A percentile compares a stretch with the other conserved stretches of the same genome.
These are phyloP conservation scores for Cheilosia impressa DNA, from an alignment of 2,888 invertebrate species.

Conservation along the genomic window DNA sequence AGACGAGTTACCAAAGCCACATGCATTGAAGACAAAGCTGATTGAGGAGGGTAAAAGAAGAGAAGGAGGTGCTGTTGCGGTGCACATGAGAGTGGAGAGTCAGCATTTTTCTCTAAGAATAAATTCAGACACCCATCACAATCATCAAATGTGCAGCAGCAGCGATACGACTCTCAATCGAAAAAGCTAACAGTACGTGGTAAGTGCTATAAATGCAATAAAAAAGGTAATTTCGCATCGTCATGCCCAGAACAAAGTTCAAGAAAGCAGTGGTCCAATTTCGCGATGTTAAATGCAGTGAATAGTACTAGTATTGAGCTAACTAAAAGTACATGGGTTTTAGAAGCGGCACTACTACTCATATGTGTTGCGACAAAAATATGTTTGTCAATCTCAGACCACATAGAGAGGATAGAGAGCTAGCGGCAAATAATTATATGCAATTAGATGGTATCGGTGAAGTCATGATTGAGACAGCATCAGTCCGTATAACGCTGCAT, in stretches of 20 bases:
- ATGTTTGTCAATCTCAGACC: too few relatives aligned
- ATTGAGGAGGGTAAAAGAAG: slow-evolving; percentile 53
- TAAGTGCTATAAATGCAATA: slow-evolving; percentile 38
- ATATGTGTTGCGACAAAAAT: too few relatives aligned
- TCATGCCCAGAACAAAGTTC: slow-evolving; percentile 12
- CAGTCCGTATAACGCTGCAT: too few relatives aligned
- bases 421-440: too few relatives aligned
- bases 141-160: neutral
- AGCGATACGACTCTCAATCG: neutral
- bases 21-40: slow-evolving; percentile 39
- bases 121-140: neutral
- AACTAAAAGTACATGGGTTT: too few relatives aligned
- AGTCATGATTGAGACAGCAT: too few relatives aligned
- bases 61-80: slow-evolving; percentile 13
- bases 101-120: too few relatives aligned
- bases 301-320: neutral
- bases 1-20: slow-evolving; percentile 11
- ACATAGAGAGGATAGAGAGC: too few relatives aligned
- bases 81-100: too few relatives aligned
- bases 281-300: slow-evolving; percentile 28
- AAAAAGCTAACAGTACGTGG: neutral
- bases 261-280: slow-evolving; percentile 11
- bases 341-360: too few relatives aligned
- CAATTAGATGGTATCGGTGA: too few relatives aligned
- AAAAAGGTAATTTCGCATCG: slow-evolving; percentile 25